phyloP scores from a whole-genome alignment of 2,888 invertebrate genomes.

The Andrena trimmerana region DNA sequence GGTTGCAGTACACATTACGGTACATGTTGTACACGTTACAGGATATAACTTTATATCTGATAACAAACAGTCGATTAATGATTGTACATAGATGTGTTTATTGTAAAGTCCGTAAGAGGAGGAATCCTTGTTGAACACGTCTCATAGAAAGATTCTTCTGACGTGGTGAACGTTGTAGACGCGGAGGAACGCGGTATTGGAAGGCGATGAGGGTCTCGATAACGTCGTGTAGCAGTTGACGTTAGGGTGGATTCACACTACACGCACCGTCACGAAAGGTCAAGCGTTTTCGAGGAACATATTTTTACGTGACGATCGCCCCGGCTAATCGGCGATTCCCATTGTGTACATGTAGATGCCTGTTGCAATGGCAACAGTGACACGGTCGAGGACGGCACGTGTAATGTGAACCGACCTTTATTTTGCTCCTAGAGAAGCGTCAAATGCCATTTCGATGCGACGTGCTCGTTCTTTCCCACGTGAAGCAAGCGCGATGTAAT shows the following conservation, averaged over 20 bases:
- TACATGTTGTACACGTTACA: too few relatives aligned
- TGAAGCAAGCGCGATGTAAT: slow-evolving; percentile 6
- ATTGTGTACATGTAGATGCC: slow-evolving; percentile 24
- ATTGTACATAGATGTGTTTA: background rate
- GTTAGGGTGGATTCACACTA: slow-evolving; percentile 43
- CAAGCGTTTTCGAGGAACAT: slow-evolving; percentile 46
- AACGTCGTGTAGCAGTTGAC: slow-evolving; percentile 36
- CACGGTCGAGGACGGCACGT: slow-evolving; percentile 17
- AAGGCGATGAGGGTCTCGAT: slow-evolving; percentile 58
- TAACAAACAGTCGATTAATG: background rate
- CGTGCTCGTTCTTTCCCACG: slow-evolving; percentile 25
- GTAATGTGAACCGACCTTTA: slow-evolving; percentile 44
- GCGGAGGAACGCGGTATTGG: slow-evolving; percentile 55
- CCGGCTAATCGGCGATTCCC: slow-evolving; percentile 38
- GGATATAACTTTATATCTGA: background rate
- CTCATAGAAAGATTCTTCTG: slow-evolving; percentile 47
- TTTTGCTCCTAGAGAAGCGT: slow-evolving; percentile 33
- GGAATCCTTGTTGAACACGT: slow-evolving; percentile 29
- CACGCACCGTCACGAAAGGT: slow-evolving; percentile 27
- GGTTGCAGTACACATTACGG: too few relatives aligned
- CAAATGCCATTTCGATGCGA: slow-evolving; percentile 45
- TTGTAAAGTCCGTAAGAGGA: background rate
- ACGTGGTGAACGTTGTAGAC: slow-evolving; percentile 42
- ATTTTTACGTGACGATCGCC: slow-evolving; percentile 51
- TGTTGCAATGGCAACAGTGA: slow-evolving; percentile 39